Base-by-base conservation (phyloP, 2,888 invertebrate species). In the Deilephila porcellus region DNA sequence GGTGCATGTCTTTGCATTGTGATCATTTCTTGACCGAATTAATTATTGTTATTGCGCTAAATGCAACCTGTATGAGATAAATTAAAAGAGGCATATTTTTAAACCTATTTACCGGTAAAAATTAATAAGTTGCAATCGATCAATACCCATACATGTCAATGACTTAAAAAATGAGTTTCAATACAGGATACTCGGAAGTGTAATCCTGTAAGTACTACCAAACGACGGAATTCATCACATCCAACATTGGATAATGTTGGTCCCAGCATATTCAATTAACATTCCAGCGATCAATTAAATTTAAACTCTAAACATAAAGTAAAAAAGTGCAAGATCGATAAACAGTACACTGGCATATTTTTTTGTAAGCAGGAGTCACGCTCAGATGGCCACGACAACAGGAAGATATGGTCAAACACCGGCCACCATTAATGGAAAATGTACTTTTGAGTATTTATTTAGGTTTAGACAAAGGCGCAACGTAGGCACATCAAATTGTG, bases 281-380 rank as follows among this genome's bases (percentile, higher is more conserved):
- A 45, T 52, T 19, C 2, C 19, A n/a, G 59, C 59, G 11, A 32
- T 3, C 29, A 37, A 56, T 59, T 1, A 17, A 59, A 25, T 37
- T 53, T 59, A 37, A 59, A 67, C 59, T 59, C 70, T 73, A 73
- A 71, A 77, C 74, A 11, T 60, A 7, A n/a, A 45, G 20, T 25
- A n/a, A 63, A 71, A 81, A 80, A 78, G 79, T 74, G 71, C 76
- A 83, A 73, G 79, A 78, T 84, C 71, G 74, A 76, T 60, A 78
- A 74, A 75, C 70, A 60, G 62, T 60, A 72, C 14, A 45, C 77
- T 77, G 75, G 74, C 67, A 67, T 70, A 25, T 72, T 74, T 74
- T 76, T 76, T 80, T 86, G 87, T 87, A 84, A 86, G 82, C 76
- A 76, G 78, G 81, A 85, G 90, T 90, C 90, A 92, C 89, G 91